Evolutionary conservation across 2,797 vertebrate species (phyloP).

Genomic region (Sandelia bainsii): DNA sequence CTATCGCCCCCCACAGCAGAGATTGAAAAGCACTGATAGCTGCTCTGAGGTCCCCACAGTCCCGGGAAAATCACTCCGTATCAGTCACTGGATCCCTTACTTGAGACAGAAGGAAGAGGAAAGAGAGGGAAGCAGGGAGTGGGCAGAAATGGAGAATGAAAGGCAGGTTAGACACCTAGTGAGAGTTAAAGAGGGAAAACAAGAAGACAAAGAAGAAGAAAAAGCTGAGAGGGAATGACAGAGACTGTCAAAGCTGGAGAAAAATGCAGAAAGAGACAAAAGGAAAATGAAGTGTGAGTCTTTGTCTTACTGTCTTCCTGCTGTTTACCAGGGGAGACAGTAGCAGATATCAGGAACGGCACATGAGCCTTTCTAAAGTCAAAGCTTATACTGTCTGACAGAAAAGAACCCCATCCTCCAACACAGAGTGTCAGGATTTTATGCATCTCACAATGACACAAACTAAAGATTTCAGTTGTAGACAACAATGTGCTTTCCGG

Average conservation of each 20-base stretch:
- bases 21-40: conserved; percentile 93
- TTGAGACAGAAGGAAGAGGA: conserved; percentile 80
- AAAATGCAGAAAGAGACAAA: conserved; percentile 58
- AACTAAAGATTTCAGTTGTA: conserved; percentile 49
- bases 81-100: conserved; percentile 91
- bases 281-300: conserved; percentile 44
- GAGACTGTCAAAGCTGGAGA: conserved; percentile 59
- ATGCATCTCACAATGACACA: conserved; percentile 37
- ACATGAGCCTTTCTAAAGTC: conserved; percentile 53
- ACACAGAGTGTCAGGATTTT: conserved; percentile 54
- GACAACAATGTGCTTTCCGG: conserved; percentile 25
- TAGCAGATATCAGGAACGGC: conserved; percentile 56
- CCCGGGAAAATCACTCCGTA: conserved; percentile 88
- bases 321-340: conserved; percentile 68
- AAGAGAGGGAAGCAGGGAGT: conserved; percentile 63
- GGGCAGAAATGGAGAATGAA: conserved; percentile 55
- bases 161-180: conserved; percentile 73
- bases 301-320: conserved; percentile 68
- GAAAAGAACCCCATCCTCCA: conserved; percentile 51
- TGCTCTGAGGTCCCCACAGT: conserved; percentile 83
- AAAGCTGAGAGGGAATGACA: conserved; percentile 60
- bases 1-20: conserved; percentile 91
- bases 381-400: conserved; percentile 58
- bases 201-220: conserved; percentile 28
- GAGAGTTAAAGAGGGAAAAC: conserved; percentile 67